Evolutionary conservation across 2,113 vertebrate genomes (phyloP).

Genomic region (Microcebus lehilahytsara): DNA sequence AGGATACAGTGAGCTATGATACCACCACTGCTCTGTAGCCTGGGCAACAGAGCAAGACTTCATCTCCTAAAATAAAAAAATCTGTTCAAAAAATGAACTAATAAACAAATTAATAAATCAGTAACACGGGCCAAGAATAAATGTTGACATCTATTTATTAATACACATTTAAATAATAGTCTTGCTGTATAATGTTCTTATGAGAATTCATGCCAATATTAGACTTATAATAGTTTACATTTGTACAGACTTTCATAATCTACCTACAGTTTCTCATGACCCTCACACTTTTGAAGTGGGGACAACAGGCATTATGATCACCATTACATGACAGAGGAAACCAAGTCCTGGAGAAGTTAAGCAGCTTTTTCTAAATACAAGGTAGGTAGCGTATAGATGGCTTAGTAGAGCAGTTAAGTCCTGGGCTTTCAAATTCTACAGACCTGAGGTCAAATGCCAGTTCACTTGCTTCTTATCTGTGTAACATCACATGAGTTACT

Average conservation of each 20-base stretch:
- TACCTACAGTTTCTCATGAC: neutral
- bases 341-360: neutral
- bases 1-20: no score
- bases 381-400: neutral
- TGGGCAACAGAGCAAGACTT: no score
- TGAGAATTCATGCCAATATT: neutral
- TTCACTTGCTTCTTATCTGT: neutral
- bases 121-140: neutral
- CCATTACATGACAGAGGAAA: neutral
- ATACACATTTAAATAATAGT: neutral
- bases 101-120: constrained; percentile 2
- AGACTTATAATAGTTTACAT: neutral
- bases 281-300: neutral
- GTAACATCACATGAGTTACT: neutral
- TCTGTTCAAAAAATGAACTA: neutral
- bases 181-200: neutral
- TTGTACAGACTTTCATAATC: neutral
- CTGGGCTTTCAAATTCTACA: neutral
- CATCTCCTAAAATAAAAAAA: neutral
- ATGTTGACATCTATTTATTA: neutral
- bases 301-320: neutral
- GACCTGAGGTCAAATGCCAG: neutral
- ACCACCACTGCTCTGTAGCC: no score
- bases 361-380: neutral
- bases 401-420: neutral